Evolutionary conservation across 2,797 vertebrate species (phyloP).

Genomic region (Meriones psammophilus): DNA sequence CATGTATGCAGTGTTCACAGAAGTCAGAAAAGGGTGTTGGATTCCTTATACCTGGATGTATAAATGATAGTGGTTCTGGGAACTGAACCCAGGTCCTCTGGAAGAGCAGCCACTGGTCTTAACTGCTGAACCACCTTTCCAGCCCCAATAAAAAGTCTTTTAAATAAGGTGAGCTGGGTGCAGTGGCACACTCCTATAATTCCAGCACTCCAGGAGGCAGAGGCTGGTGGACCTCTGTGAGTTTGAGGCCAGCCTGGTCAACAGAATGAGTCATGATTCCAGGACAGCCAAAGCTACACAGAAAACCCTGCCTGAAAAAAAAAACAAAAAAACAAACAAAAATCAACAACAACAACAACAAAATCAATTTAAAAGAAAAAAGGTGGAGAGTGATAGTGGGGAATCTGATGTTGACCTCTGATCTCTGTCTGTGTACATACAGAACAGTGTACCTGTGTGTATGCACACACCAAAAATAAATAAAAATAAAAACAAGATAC

Average conservation of each 20-base stretch:
- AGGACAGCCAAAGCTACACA: no score
- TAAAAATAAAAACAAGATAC: conserved; percentile 44
- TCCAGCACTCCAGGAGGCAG: no score
- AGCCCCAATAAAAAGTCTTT: background rate
- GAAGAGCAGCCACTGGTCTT: background rate
- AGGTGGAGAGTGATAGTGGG: background rate
- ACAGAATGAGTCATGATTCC: no score
- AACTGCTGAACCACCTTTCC: background rate
- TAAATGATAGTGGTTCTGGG: background rate
- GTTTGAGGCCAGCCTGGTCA: no score
- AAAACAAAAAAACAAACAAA: no score
- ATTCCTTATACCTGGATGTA: background rate
- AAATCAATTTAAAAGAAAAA: background rate
- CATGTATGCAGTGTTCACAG: background rate
- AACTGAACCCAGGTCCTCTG: background rate
- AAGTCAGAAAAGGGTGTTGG: background rate
- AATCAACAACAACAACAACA: no score
- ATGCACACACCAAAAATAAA: background rate
- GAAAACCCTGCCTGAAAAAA: background rate
- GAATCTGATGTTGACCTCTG: background rate
- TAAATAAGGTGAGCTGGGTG: background rate
- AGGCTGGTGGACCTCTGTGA: no score
- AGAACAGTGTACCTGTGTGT: background rate
- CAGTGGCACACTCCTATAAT: no score
- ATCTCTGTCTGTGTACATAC: background rate